These are phyloP conservation scores for Vanessa cardui DNA, from an alignment of 2,888 invertebrate species.

Conservation along the genomic window DNA sequence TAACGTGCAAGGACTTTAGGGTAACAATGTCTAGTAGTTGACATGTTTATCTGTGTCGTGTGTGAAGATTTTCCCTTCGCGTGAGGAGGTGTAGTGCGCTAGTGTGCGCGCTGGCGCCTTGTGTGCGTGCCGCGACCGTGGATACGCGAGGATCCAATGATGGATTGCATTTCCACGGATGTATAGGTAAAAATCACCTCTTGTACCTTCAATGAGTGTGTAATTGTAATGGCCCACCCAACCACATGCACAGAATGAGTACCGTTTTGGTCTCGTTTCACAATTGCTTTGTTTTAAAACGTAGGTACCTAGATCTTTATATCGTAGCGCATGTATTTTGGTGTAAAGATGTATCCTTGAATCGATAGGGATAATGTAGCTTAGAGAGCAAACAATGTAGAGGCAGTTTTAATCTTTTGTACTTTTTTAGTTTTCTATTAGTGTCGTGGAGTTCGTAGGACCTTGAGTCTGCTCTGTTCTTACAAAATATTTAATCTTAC, in stretches of 20 bases:
- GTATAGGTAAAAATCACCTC: slow-evolving; percentile 78
- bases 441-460: slow-evolving; percentile 55
- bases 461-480: slow-evolving; percentile 61
- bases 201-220: slow-evolving; percentile 55
- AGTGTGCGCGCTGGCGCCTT: slow-evolving; percentile 68
- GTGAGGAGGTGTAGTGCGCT: slow-evolving; percentile 78
- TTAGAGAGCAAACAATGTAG: slow-evolving; percentile 44
- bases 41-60: slow-evolving; percentile 84
- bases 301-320: slow-evolving; percentile 45
- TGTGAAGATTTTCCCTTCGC: slow-evolving; percentile 83
- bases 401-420: slow-evolving; percentile 45
- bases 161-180: slow-evolving; percentile 81
- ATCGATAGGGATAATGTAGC: slow-evolving; percentile 60
- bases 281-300: slow-evolving; percentile 62
- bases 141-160: slow-evolving; percentile 76
- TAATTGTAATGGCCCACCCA: slow-evolving; percentile 50
- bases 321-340: slow-evolving; percentile 57
- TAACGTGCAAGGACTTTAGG: slow-evolving; percentile 79
- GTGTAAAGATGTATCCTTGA: slow-evolving; percentile 57
- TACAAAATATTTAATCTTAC: slow-evolving; percentile 61
- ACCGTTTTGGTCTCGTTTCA: slow-evolving; percentile 34
- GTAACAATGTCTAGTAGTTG: slow-evolving; percentile 83
- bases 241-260: slow-evolving; percentile 49
- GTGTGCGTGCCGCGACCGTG: slow-evolving; percentile 71
- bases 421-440: slow-evolving; percentile 57